Evolutionary conservation across 2,797 vertebrate species (phyloP), one percentile per base, ranked within the genome.

Genomic region (Halcyon badia): DNA sequence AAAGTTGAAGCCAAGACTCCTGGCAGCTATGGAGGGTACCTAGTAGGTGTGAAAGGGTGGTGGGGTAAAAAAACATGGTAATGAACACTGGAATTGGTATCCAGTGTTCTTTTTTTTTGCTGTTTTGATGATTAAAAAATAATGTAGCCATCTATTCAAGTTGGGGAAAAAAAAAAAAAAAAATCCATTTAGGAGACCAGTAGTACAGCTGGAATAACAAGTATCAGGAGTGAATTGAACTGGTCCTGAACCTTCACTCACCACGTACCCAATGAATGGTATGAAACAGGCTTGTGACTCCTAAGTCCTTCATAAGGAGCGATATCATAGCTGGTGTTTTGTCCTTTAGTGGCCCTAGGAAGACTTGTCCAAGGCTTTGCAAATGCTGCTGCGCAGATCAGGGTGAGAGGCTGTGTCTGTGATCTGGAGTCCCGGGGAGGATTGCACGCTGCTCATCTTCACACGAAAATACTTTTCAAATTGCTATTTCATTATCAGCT

Each of bases 41-140:
- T 61, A 22, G 33, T 22, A 42, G 21, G n/a, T 80, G 42, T 0
- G 0, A 75, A 41, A 22, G 16, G 9, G 17, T 9, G 2, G 4
- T 30, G 28, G 17, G 15, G 9, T 39, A n/a, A 72, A 91, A 75
- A 61, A 11, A 1, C 1, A 4, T 4, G 4, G 39, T 44, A n/a
- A 54, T 6, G 46, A 69, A 13, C 18, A 33, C n/a, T 76, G 18
- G 20, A 58, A 22, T 58, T 72, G 48, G 5, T 68, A 25, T 25
- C 69, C 70, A 25, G 7, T 12, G 1, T 42, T 85, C 8, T 31
- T 44, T 30, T 30, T 84, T 37, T 58, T 42, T 66, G 3, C 51
- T 60, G 31, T 39, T 79, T 16, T 79, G 30, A 24, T 56, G 7
- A 19, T 44, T 82, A 69, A 71, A 10, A 79, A 89, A 69, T 71